Conservation (phyloP, 2,888 invertebrate genomes). For the Polietes domitor region DNA sequence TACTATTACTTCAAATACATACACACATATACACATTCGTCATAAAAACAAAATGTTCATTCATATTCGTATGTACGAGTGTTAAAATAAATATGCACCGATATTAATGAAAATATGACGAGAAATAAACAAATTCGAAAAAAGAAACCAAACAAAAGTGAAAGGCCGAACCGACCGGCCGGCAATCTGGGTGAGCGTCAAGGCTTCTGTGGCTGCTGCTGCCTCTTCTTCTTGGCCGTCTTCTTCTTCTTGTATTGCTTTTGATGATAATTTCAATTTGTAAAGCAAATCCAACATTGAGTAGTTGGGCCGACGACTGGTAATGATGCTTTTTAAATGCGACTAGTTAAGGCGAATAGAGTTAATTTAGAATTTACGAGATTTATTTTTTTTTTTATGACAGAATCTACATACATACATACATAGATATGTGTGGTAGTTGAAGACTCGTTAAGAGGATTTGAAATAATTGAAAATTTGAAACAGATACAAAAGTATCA, state of each 20-base stretch:
- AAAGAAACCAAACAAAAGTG: neutral
- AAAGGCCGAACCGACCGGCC: neutral
- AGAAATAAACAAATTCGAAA: too few species aligned
- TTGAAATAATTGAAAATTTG: neutral
- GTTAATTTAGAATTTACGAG: neutral
- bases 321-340: too few species aligned
- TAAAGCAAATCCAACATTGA: neutral
- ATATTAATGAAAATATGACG: neutral
- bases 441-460: neutral
- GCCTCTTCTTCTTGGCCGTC: too few species aligned
- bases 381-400: neutral
- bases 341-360: neutral
- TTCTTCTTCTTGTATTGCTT: neutral
- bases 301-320: neutral
- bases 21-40: too few species aligned
- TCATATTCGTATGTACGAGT: too few species aligned
- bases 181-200: neutral
- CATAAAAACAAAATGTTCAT: neutral
- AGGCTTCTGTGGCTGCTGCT: neutral
- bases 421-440: too few species aligned
- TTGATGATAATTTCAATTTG: neutral
- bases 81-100: neutral
- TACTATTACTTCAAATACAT: too few species aligned
- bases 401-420: neutral
- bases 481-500: neutral